phyloP scores from a whole-genome alignment of 92 coral and sea anemone species.

The Epizoanthus rinbou region DNA sequence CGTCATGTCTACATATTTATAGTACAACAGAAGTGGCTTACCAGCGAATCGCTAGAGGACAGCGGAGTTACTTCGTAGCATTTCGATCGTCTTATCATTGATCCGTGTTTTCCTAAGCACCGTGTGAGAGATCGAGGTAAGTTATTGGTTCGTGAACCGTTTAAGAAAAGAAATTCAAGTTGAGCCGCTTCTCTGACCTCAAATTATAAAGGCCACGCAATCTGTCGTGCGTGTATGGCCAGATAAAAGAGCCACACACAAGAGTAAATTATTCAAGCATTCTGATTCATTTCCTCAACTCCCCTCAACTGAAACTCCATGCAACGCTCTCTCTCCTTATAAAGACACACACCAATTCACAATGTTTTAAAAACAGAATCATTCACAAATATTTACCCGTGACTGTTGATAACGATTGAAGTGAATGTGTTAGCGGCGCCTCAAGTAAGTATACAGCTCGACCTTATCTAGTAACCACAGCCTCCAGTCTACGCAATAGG shows the following conservation, averaged over 20 bases:
- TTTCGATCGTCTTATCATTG: constrained; percentile 32
- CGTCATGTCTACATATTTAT: not conserved
- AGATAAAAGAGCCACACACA: not conserved
- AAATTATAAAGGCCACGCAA: not conserved
- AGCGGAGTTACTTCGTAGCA: constrained; percentile 37
- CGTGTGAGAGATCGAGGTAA: not conserved
- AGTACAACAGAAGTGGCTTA: not conserved
- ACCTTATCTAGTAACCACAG: no score
- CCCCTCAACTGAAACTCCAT: constrained; percentile 23
- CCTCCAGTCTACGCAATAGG: not conserved
- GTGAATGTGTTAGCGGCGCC: not conserved
- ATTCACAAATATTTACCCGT: constrained; percentile 19
- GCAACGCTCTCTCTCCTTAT: constrained; percentile 21
- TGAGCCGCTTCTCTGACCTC: constrained; percentile 20
- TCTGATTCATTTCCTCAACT: constrained; percentile 31
- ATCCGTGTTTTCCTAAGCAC: constrained; percentile 15
- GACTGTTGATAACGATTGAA: not conserved
- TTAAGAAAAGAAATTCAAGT: not conserved
- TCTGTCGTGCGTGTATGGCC: not conserved
- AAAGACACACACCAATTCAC: constrained; percentile 24
- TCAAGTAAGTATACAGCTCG: not conserved
- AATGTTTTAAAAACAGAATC: not conserved
- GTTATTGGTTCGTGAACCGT: not conserved
- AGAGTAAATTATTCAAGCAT: constrained; percentile 15
- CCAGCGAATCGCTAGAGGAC: constrained; percentile 31